Conservation (phyloP, 1,140 invertebrate genomes). For the Drosophila ambigua region DNA sequence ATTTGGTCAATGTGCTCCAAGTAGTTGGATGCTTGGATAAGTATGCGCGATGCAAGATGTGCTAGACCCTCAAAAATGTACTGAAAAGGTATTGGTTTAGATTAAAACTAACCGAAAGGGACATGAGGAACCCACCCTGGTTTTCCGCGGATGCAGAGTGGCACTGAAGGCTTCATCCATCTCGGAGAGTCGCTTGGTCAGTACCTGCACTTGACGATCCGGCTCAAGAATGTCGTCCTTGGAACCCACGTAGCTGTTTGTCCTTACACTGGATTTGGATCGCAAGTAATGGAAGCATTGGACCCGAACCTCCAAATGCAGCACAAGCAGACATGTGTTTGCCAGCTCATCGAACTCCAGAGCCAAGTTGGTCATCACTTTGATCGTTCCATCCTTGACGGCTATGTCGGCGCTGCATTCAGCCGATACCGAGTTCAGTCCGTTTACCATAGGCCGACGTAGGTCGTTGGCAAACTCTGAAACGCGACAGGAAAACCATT, state of each 20-base stretch:
- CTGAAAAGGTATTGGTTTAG: slow-evolving; percentile 84
- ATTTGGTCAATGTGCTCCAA: slow-evolving; percentile 92
- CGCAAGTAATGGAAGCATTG: slow-evolving; percentile 97
- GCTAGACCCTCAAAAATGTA: slow-evolving; percentile 98
- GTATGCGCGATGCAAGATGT: slow-evolving; percentile 92
- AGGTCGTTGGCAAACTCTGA: slow-evolving; percentile 85
- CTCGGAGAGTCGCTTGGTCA: slow-evolving; percentile 90
- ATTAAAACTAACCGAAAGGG: background rate
- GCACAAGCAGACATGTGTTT: slow-evolving; percentile 94
- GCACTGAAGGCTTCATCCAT: slow-evolving; percentile 92
- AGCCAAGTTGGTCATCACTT: slow-evolving; percentile 87
- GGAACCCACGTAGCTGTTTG: slow-evolving; percentile 72
- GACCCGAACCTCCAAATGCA: slow-evolving; percentile 97
- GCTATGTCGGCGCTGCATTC: slow-evolving; percentile 64
- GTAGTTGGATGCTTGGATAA: slow-evolving; percentile 92
- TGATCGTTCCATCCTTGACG: slow-evolving; percentile 83
- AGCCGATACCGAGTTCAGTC: slow-evolving; percentile 48
- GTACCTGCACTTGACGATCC: slow-evolving; percentile 91
- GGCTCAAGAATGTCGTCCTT: slow-evolving; percentile 88
- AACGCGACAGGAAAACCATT: slow-evolving; percentile 88
- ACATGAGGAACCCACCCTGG: slow-evolving; percentile 86
- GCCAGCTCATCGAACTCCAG: slow-evolving; percentile 94
- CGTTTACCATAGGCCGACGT: slow-evolving; percentile 81
- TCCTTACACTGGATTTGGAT: slow-evolving; percentile 76
- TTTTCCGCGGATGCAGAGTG: slow-evolving; percentile 90